phyloP scores from a whole-genome alignment of 2,797 vertebrate species.

The Poecilia picta region DNA sequence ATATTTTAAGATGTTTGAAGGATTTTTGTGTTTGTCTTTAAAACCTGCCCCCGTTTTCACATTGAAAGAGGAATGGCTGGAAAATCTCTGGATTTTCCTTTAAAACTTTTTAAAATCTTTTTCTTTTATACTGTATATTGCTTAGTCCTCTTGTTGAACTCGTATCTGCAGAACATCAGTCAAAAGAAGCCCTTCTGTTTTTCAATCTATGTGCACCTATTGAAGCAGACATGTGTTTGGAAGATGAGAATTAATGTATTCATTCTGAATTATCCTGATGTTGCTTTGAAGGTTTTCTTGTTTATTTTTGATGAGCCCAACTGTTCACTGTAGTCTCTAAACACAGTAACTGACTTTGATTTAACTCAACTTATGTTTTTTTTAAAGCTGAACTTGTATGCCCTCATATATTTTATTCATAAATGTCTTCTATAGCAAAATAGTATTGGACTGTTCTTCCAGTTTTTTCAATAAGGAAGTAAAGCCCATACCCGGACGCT shows the following conservation, averaged over 20 bases:
- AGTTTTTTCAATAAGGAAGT: neutral
- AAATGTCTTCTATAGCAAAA: neutral
- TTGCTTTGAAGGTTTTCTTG: constrained; percentile 42
- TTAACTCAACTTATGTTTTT: constrained; percentile 19
- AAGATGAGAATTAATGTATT: constrained; percentile 47
- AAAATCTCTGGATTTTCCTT: neutral
- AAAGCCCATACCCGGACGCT: neutral
- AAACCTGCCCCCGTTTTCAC: neutral
- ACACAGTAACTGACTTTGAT: constrained; percentile 29
- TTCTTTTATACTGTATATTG: neutral
- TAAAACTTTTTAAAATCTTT: neutral
- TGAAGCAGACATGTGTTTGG: constrained; percentile 30
- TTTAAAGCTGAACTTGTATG: neutral
- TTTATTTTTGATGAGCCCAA: constrained; percentile 52
- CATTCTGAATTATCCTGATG: constrained; percentile 43
- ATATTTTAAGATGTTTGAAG: constrained; percentile 18
- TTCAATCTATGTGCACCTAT: constrained; percentile 19
- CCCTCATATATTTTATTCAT: neutral
- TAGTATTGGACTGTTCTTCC: neutral
- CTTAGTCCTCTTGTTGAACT: constrained; percentile 11
- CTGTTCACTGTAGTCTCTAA: constrained; percentile 33
- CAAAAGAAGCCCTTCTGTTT: constrained; percentile 24
- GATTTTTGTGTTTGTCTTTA: constrained; percentile 11
- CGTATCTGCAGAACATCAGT: constrained; percentile 31
- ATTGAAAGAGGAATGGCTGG: neutral